A percentile compares a stretch with the other conserved stretches of the same genome.
Evolutionary conservation across 1,140 invertebrate genomes (phyloP).

Genomic region (Littorina saxatilis): DNA sequence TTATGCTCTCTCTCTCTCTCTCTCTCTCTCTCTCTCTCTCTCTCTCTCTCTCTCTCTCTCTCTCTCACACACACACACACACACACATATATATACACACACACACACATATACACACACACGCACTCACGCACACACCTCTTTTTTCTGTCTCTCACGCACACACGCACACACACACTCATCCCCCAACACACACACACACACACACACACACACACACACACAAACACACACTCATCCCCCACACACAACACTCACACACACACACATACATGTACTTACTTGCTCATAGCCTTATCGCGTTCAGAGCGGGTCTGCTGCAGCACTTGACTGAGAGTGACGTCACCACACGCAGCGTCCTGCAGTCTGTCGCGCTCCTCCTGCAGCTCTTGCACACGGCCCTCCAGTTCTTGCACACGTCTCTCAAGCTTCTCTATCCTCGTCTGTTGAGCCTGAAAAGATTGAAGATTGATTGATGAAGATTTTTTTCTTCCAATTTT

Average conservation of each 20-base stretch:
- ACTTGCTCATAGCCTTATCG: constrained; percentile 89
- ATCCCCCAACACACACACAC: no score
- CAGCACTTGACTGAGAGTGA: constrained; percentile 85
- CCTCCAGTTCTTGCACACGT: constrained; percentile 79
- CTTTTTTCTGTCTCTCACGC: no score
- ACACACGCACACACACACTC: no score
- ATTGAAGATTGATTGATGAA: neutral
- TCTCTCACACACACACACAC: constrained; percentile 3
- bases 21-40: neutral
- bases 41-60: neutral
- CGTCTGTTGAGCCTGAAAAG: neutral
- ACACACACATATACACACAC: neutral
- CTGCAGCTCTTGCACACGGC: constrained; percentile 85
- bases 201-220: no score
- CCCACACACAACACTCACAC: no score
- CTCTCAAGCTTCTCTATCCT: constrained; percentile 2
- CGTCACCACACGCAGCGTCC: constrained; percentile 38
- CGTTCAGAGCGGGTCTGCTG: constrained; percentile 85
- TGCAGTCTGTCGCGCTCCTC: constrained; percentile 88
- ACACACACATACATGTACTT: no score
- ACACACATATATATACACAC: constrained; percentile 15
- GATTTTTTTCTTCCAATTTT: no score
- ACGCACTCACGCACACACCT: constrained; percentile 18
- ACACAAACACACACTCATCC: no score
- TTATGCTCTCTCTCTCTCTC: neutral